phyloP scores from a whole-genome alignment of 2,113 vertebrate species.

The Prolemur simus region DNA sequence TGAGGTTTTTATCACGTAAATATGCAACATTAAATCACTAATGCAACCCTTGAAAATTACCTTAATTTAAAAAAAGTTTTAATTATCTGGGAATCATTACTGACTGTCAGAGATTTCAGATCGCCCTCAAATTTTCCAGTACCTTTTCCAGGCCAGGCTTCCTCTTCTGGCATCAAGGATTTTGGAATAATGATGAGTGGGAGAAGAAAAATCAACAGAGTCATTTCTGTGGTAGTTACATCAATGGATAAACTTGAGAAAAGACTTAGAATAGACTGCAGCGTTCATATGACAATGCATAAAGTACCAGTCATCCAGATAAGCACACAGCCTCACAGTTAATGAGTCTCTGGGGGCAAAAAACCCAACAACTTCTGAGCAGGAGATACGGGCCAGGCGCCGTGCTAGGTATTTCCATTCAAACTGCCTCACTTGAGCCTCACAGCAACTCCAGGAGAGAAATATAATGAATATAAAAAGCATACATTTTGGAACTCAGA shows the following conservation, averaged over 20 bases:
- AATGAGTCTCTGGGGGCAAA: background rate
- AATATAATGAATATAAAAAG: background rate
- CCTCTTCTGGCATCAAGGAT: background rate
- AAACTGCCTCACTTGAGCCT: background rate
- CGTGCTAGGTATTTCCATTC: background rate
- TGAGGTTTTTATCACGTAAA: conserved; percentile 53
- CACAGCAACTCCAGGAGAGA: background rate
- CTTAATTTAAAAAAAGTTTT: conserved; percentile 54
- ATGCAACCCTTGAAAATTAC: conserved; percentile 58
- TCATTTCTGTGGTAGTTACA: background rate
- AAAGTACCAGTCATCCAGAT: background rate
- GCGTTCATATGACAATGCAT: background rate
- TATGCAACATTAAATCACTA: conserved; percentile 26
- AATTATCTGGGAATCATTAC: conserved; percentile 48
- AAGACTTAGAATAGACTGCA: conserved; percentile 29
- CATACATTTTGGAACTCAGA: background rate
- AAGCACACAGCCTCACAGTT: background rate
- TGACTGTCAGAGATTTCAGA: conserved; percentile 10
- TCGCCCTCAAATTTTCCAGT: background rate
- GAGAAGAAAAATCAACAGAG: background rate
- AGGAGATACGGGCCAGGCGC: background rate
- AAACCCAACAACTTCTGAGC: background rate
- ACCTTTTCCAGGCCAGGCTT: background rate
- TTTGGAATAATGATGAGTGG: background rate
- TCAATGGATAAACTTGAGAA: background rate